Evolutionary conservation across 2,888 invertebrate species (phyloP), one percentile per base, ranked within the genome.

Genomic region (Pediacus dermestoides): DNA sequence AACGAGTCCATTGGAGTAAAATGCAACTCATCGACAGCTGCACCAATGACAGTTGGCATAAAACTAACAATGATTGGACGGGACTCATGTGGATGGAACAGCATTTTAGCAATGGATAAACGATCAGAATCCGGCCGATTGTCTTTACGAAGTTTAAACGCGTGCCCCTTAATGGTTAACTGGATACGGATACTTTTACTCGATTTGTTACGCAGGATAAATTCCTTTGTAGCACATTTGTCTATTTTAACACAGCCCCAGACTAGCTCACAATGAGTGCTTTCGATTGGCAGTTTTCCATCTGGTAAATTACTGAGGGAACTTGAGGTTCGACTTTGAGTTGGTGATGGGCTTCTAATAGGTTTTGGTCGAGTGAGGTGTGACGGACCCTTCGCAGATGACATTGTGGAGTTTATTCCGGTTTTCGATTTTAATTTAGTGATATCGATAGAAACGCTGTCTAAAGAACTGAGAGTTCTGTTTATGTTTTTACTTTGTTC

Each of bases 241-340:
- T 78, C 75, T 6, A 74, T 57, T 55, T 74, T 75, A 2, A 78
- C 63, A 50, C 78, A 77, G 15, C 75, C 76, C 80, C 80, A 81
- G 9, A 76, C 71, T 3, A 81, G 51, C 44, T 78, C 74, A 4
- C 70, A 66, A 23, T 74, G 72, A 0, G 77, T 78, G 1, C 76
- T 72, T 53, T 76, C 74, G 7, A 81, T 66, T 0, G 80, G 77
- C 6, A 75, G 46, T 53, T 66, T 67, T 3, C 67, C 68, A 39
- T 64, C 60, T 2, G 62, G 58, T 21, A 68, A 48, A 34, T 52
- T 57, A 30, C 63, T 63, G 37, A 67, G 48, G 26, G 62, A 60
- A 38, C 64, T 66, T 4, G 61, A 58, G 39, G 62, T 61, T 37
- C 64, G 23, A 23, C n/a, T n/a, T n/a, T n/a, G n/a, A n/a, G n/a